phyloP scores from a whole-genome alignment of 2,888 invertebrate genomes.

The Tachina fera region DNA sequence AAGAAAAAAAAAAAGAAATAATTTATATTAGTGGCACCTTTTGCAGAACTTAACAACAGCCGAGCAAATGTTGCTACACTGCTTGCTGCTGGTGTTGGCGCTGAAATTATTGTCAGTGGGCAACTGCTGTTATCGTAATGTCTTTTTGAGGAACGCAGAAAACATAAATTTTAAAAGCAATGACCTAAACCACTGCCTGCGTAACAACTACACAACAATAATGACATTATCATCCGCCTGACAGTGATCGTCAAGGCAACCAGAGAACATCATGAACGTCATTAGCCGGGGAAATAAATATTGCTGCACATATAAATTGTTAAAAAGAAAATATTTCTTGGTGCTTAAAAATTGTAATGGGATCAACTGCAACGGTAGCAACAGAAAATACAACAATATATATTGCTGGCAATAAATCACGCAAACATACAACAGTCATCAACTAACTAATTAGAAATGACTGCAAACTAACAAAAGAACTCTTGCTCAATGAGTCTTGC shows the following conservation, averaged over 20 bases:
- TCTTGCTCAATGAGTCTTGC: background rate
- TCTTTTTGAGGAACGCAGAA: slow-evolving; percentile 53
- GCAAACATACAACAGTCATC: background rate
- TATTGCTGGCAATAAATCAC: background rate
- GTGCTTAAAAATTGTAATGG: slow-evolving; percentile 1
- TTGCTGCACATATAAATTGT: background rate
- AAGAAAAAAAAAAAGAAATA: slow-evolving; percentile 2
- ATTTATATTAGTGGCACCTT: slow-evolving; percentile 27
- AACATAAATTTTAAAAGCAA: slow-evolving; percentile 52
- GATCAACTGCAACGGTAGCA: slow-evolving; percentile 6
- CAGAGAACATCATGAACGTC: slow-evolving; percentile 17
- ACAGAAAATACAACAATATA: background rate
- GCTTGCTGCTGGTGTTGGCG: background rate
- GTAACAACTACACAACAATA: slow-evolving; percentile 8
- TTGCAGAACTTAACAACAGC: slow-evolving; percentile 47
- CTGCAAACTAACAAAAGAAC: background rate
- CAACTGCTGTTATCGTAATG: slow-evolving; percentile 30
- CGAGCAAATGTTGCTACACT: slow-evolving; percentile 10
- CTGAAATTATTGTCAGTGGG: slow-evolving; percentile 25
- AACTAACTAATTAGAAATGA: background rate
- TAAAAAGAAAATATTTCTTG: slow-evolving; percentile 3
- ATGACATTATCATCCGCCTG: slow-evolving; percentile 33
- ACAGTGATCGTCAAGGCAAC: slow-evolving; percentile 30
- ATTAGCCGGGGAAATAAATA: slow-evolving; percentile 36
- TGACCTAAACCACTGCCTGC: slow-evolving; percentile 56